These are phyloP conservation scores for Drosophila burlai DNA, from an alignment of 1,140 invertebrate species.

Conservation along the genomic window DNA sequence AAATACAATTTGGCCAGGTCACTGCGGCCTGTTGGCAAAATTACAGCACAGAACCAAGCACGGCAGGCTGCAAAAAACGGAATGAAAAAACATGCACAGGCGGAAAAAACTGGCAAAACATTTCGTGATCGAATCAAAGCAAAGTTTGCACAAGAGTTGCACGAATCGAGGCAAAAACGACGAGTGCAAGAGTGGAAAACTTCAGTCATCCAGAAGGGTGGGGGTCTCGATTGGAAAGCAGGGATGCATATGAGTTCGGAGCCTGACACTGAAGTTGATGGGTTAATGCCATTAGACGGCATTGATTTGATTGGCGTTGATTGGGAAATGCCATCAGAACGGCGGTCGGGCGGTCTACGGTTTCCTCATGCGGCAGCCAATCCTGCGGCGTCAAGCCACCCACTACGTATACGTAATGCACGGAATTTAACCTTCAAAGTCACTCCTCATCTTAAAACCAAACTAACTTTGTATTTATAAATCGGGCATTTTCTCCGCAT, in stretches of 20 bases:
- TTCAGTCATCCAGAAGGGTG: conserved; percentile 12
- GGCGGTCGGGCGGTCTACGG: not conserved
- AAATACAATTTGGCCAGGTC: conserved; percentile 66
- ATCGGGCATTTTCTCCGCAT: not conserved
- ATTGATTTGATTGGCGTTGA: conserved; percentile 84
- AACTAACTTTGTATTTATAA: not conserved
- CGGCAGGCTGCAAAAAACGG: conserved; percentile 27
- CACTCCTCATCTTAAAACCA: not conserved
- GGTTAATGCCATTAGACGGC: conserved; percentile 82
- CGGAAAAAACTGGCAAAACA: conserved; percentile 53
- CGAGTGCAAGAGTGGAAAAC: conserved; percentile 45
- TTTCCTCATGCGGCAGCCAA: conserved; percentile 10
- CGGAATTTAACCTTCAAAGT: conserved; percentile 1
- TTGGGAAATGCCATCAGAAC: conserved; percentile 71
- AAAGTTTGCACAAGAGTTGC: conserved; percentile 54
- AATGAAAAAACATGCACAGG: not conserved
- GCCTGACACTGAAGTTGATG: conserved; percentile 75
- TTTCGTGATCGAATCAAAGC: conserved; percentile 81
- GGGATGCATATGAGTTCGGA: conserved; percentile 44
- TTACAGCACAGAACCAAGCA: conserved; percentile 50
- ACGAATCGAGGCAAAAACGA: conserved; percentile 36
- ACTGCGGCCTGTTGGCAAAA: conserved; percentile 50
- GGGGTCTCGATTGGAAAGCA: conserved; percentile 18
- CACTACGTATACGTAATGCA: conserved; percentile 46
- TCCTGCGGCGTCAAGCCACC: not conserved